Base-by-base conservation (phyloP, 2,113 vertebrate genomes). In the Speoplatyrhinus poulsoni region DNA sequence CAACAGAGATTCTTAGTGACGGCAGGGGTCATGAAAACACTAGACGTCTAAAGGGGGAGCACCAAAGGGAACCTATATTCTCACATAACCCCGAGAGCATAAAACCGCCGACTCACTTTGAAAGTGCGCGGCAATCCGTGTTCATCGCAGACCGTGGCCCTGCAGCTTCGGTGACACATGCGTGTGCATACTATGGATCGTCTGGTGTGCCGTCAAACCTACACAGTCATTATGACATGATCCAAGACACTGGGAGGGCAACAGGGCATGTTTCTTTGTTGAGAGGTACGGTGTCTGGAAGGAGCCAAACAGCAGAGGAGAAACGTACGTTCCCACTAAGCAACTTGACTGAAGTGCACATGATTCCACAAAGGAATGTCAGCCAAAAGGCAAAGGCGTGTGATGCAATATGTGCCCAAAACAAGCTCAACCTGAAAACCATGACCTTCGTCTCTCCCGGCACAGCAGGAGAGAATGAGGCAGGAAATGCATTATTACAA, bases 371-470 rank as follows among this genome's bases (percentile, higher is more conserved):
- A 9, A 41, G 9, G 12, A 46, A 17, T 47, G 54, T 69, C 56
- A 73, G 53, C 33, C 84, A 75, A 41, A 52, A 56, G 5, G 70
- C 15, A 63, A 1, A 4, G 0, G 33, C 46, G 52, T 61, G 67
- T 53, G 73, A 69, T 75, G 67, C 49, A 5, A 36, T 67, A 19
- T 59, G 76, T 13, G 52, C 54, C 47, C 82, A 89, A 58, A 60
- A 65, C 13, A 80, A 82, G 50, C 46, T 62, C 32, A 59, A 46
- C 59, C 52, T 48, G 46, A 8, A 59, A 47, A 53, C 59, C 17
- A 11, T n/a, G 32, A 58, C 36, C 53, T 49, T 50, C 59, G 32
- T 32, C 12, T 70, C 76, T 32, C 59, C 71, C 1, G 41, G 15
- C 46, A 0, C 61, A n/a, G 64, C 11, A 52, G 58, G 52, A 69